Evolutionary conservation across 2,888 invertebrate genomes (phyloP).

Genomic region (Agelastica alni): DNA sequence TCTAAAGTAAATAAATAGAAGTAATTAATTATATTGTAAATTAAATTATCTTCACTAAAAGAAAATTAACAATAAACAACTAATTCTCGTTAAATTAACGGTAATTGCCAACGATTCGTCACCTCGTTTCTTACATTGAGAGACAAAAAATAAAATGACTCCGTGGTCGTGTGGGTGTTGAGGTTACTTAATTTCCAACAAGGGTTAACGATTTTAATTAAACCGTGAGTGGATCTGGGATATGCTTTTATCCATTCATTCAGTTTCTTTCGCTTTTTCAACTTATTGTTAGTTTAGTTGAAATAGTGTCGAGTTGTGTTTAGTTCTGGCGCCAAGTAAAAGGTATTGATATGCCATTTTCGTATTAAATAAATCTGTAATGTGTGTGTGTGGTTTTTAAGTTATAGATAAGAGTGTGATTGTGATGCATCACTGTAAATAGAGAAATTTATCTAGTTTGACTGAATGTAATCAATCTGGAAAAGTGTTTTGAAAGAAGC

Average conservation of each 20-base stretch:
- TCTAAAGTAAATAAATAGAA: no score
- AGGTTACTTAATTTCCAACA: slow-evolving; percentile 32
- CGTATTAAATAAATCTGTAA: no score
- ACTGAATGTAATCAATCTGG: no score
- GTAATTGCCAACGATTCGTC: slow-evolving; percentile 33
- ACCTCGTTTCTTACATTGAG: slow-evolving; percentile 24
- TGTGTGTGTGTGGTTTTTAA: not conserved
- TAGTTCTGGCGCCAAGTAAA: not conserved
- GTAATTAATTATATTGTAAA: no score
- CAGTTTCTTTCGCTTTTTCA: slow-evolving; percentile 10
- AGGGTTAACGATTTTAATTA: slow-evolving; percentile 38
- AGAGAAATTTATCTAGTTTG: no score
- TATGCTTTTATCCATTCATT: slow-evolving; percentile 16
- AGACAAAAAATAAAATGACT: slow-evolving; percentile 29
- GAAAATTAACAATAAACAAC: slow-evolving; percentile 25
- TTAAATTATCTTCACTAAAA: slow-evolving; percentile 15
- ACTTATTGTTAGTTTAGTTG: not conserved
- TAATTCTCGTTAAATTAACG: slow-evolving; percentile 14
- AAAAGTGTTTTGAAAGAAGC: no score
- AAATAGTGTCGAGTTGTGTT: not conserved
- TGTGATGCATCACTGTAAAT: no score
- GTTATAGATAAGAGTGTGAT: not conserved
- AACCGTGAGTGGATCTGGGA: slow-evolving; percentile 23
- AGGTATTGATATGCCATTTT: no score
- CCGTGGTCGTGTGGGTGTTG: slow-evolving; percentile 30